These are phyloP conservation scores for Chrysaora quinquecirrha DNA, from an alignment of 30 jellyfish, hydroid and myxozoan species.

Conservation along the genomic window DNA sequence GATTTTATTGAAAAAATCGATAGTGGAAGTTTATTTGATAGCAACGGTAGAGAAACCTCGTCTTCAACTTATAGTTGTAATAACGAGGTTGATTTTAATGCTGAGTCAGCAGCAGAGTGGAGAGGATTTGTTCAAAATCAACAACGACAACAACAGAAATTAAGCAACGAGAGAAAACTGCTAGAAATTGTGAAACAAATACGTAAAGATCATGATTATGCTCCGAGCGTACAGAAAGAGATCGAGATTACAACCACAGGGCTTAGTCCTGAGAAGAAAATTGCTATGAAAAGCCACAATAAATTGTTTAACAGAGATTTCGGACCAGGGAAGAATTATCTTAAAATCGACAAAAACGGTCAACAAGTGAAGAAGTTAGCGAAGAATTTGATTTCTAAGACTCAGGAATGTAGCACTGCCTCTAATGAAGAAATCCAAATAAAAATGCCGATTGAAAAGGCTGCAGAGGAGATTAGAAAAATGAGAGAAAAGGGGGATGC, in stretches of 20 bases:
- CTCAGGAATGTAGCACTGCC: not conserved
- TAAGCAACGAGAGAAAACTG: not conserved
- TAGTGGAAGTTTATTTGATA: conserved; percentile 35
- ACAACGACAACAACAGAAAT: not conserved
- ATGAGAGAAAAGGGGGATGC: conserved; percentile 32
- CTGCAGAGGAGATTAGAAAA: conserved; percentile 29
- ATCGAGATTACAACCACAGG: conserved; percentile 44
- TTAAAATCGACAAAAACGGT: not conserved
- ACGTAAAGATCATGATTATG: conserved; percentile 55
- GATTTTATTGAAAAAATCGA: conserved; percentile 20
- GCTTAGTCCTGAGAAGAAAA: conserved; percentile 23
- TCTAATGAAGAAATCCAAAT: conserved; percentile 5
- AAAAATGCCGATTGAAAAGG: conserved; percentile 47
- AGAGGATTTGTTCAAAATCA: too few relatives aligned
- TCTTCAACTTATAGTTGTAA: conserved; percentile 8
- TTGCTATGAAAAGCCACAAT: too few relatives aligned
- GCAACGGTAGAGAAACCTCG: conserved; percentile 49
- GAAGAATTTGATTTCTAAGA: conserved; percentile 24
- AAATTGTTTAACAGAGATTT: too few relatives aligned
- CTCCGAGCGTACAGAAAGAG: conserved; percentile 59
- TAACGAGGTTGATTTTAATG: not conserved
- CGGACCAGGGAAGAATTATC: not conserved
- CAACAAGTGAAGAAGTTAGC: conserved; percentile 18
- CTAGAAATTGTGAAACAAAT: conserved; percentile 6
- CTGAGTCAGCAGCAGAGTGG: not conserved